Percentiles rank a stretch among this genome's conserved stretches.
Evolutionary conservation across 2,113 vertebrate species (phyloP).

Genomic region (Charina bottae): DNA sequence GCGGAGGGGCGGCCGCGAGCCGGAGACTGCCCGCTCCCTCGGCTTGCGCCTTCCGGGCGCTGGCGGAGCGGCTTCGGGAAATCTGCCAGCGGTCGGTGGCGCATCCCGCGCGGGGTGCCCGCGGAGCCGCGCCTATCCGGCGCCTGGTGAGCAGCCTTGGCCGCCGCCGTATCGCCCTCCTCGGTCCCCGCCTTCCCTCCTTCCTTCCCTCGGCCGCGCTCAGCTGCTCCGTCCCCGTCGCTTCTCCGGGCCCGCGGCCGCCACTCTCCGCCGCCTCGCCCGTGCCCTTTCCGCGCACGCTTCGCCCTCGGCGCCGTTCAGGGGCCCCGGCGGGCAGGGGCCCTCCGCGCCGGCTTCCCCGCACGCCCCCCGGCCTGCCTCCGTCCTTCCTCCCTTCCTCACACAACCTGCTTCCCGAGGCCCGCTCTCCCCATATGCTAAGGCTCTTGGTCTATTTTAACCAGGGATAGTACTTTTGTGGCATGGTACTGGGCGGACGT

Average conservation of each 20-base stretch:
- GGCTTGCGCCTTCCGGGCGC: not conserved
- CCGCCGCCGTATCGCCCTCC: not conserved
- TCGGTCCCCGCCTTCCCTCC: not conserved
- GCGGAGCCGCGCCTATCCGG: too few relatives aligned
- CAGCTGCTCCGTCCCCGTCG: not conserved
- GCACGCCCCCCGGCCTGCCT: too few relatives aligned
- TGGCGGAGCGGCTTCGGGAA: not conserved
- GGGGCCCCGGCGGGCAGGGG: too few relatives aligned
- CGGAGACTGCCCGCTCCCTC: not conserved
- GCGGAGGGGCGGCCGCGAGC: not conserved
- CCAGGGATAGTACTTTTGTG: not conserved
- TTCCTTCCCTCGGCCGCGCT: too few relatives aligned
- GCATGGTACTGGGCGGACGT: not conserved
- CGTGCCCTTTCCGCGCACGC: not conserved
- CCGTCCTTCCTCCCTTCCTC: not conserved
- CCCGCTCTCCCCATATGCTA: not conserved
- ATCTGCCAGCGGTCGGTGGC: not conserved
- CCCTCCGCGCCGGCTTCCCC: too few relatives aligned
- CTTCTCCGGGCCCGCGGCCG: too few relatives aligned
- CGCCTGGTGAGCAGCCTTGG: not conserved
- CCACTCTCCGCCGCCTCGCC: fast-evolving
- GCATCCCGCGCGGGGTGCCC: not conserved
- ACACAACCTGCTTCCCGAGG: not conserved
- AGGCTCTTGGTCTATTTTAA: not conserved
- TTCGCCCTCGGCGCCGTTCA: too few relatives aligned